Conservation (phyloP, 2,888 invertebrate genomes). For the Elysia crispata region DNA sequence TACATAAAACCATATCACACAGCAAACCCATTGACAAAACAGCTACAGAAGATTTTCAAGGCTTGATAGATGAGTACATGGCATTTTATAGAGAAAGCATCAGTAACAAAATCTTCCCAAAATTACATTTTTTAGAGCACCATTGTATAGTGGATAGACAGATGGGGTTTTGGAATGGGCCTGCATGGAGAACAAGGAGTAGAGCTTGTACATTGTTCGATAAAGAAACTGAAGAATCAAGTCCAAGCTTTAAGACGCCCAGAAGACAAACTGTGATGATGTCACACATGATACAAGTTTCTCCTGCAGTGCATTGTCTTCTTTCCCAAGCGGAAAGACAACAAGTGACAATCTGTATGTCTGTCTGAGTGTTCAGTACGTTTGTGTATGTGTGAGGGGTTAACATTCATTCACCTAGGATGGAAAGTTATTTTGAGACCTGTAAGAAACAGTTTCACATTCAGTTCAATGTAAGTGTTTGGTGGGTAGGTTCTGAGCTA, state of each 20-base stretch:
- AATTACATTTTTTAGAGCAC: constrained; percentile 22
- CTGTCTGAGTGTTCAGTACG: no score
- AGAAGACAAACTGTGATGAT: constrained; percentile 16
- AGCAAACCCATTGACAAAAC: constrained; percentile 7
- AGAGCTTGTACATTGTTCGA: constrained; percentile 18
- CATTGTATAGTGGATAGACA: constrained; percentile 31
- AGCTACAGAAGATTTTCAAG: not conserved
- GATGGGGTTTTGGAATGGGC: constrained; percentile 27
- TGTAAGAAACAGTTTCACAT: no score
- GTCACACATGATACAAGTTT: constrained; percentile 6
- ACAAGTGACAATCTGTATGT: no score
- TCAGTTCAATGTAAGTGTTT: no score
- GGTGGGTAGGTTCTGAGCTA: no score
- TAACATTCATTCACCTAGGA: no score
- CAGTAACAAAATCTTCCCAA: constrained; percentile 3
- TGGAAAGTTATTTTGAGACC: no score
- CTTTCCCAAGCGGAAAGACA: constrained; percentile 1
- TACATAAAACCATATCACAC: constrained; percentile 11
- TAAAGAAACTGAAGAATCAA: not conserved
- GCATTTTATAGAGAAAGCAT: not conserved
- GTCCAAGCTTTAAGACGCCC: not conserved
- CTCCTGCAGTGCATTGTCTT: not conserved
- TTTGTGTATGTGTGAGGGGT: no score
- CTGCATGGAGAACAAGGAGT: constrained; percentile 40
- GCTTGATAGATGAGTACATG: constrained; percentile 26